phyloP scores from a whole-genome alignment of 2,888 invertebrate species.

The Choreutis nemorana region DNA sequence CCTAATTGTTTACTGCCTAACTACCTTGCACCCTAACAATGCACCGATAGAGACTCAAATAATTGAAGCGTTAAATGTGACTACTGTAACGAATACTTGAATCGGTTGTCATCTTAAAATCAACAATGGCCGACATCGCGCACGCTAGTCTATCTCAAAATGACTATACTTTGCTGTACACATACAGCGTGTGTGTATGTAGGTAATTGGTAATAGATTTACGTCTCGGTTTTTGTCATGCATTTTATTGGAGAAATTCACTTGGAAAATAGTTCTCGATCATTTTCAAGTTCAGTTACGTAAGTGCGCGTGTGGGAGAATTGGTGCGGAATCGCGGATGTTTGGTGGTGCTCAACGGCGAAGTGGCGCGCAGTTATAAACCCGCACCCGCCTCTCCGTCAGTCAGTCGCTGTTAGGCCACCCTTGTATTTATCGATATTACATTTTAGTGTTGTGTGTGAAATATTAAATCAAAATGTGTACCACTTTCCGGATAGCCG shows the following conservation, averaged over 20 bases:
- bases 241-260: constrained; percentile 67
- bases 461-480: constrained; percentile 40
- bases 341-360: constrained; percentile 58
- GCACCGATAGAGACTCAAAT: too few relatives aligned
- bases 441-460: constrained; percentile 50
- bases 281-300: constrained; percentile 67
- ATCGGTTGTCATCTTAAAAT: too few relatives aligned
- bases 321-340: constrained; percentile 68
- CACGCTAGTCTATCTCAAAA: too few relatives aligned
- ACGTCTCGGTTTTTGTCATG: constrained; percentile 53
- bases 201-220: constrained; percentile 41
- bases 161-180: too few relatives aligned
- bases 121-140: too few relatives aligned
- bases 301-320: constrained; percentile 64
- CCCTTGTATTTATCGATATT: constrained; percentile 42
- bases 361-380: constrained; percentile 61
- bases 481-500: constrained; percentile 52
- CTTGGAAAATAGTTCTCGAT: constrained; percentile 65
- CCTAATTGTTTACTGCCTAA: too few relatives aligned
- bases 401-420: constrained; percentile 55
- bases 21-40: too few relatives aligned
- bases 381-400: constrained; percentile 44
- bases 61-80: too few relatives aligned
- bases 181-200: too few relatives aligned
- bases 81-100: too few relatives aligned